These are phyloP conservation scores for Trissolcus japonicus DNA, from an alignment of 2,888 invertebrate species.

Conservation along the genomic window DNA sequence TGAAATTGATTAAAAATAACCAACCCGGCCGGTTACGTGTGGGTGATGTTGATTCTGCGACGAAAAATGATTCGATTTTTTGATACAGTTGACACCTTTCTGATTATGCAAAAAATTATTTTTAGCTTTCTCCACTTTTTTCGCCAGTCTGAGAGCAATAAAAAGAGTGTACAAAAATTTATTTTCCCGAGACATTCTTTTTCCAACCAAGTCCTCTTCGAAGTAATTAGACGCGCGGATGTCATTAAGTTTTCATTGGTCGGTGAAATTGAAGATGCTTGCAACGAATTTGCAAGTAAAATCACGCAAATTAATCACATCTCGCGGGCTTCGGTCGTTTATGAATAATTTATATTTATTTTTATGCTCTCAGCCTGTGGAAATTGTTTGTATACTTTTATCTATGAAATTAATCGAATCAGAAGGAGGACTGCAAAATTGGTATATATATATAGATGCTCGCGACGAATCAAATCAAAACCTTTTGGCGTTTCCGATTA, in stretches of 20 bases:
- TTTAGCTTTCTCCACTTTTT: too few relatives aligned
- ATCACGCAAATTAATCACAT: slow-evolving; percentile 54
- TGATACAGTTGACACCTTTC: too few relatives aligned
- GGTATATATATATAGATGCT: slow-evolving; percentile 6
- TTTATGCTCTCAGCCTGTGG: slow-evolving; percentile 30
- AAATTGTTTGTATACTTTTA: slow-evolving; percentile 51
- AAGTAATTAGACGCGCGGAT: slow-evolving; percentile 40
- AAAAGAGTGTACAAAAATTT: slow-evolving; percentile 2
- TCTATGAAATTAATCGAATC: slow-evolving; percentile 46
- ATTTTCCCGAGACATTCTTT: slow-evolving; percentile 27
- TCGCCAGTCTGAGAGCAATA: background rate
- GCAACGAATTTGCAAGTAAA: slow-evolving; percentile 52
- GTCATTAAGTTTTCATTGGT: slow-evolving; percentile 53
- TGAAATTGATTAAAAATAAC: too few relatives aligned
- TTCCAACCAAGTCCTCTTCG: slow-evolving; percentile 5
- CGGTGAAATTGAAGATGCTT: slow-evolving; percentile 52
- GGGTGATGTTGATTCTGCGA: too few relatives aligned
- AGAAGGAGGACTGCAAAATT: slow-evolving; percentile 17
- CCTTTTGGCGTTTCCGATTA: slow-evolving; percentile 28
- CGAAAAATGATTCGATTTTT: too few relatives aligned
- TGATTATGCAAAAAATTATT: too few relatives aligned
- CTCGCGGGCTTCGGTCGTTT: slow-evolving; percentile 47
- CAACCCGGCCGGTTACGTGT: too few relatives aligned
- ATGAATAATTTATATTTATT: slow-evolving; percentile 56
- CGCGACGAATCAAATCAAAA: slow-evolving; percentile 45